Evolutionary conservation across 2,888 invertebrate genomes (phyloP).

Genomic region (Dinocampus coccinellae): DNA sequence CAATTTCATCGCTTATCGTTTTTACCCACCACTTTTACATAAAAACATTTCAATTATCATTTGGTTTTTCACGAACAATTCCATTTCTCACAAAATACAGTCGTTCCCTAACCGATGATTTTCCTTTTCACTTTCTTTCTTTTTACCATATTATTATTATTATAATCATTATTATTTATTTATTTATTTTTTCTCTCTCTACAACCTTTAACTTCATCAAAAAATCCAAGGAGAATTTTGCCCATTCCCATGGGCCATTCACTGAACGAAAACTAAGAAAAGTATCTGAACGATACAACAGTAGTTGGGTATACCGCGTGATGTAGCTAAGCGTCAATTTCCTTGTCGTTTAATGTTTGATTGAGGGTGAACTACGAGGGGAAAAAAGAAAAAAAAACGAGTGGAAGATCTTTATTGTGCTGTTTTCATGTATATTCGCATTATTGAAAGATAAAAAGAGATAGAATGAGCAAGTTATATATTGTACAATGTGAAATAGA

Average conservation of each 20-base stretch:
- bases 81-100: slow-evolving; percentile 10
- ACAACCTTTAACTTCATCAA: slow-evolving; percentile 20
- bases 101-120: slow-evolving; percentile 23
- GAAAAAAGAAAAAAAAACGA: neutral
- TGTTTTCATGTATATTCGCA: no score
- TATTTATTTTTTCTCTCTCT: neutral
- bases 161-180: no score
- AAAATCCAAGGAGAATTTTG: neutral
- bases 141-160: no score
- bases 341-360: slow-evolving; percentile 61
- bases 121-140: slow-evolving; percentile 3
- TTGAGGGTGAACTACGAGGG: slow-evolving; percentile 46
- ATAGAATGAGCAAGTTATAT: no score
- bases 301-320: slow-evolving; percentile 32
- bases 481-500: no score
- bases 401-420: no score
- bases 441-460: no score
- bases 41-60: slow-evolving; percentile 28
- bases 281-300: neutral
- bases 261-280: slow-evolving; percentile 7
- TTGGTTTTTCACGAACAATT: neutral
- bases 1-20: neutral
- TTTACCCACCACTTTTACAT: neutral
- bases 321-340: slow-evolving; percentile 57
- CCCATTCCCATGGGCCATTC: no score